phyloP scores from a whole-genome alignment of 2,888 invertebrate species.

The Sinopyrophorus schimmeli region DNA sequence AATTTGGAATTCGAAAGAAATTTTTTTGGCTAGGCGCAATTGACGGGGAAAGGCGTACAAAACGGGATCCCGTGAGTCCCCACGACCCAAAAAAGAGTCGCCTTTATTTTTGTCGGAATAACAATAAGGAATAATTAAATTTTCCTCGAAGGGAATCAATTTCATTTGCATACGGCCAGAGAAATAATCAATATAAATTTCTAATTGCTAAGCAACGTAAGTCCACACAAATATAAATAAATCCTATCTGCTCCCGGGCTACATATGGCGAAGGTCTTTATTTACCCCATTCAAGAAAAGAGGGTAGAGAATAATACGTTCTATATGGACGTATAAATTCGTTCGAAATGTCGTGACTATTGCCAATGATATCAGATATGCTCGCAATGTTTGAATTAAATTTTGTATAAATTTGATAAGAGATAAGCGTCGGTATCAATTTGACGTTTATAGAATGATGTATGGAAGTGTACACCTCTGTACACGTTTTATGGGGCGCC shows the following conservation, averaged over 20 bases:
- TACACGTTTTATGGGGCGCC: conserved; percentile 27
- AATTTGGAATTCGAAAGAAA: too few species aligned
- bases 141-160: conserved; percentile 28
- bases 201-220: conserved; percentile 53
- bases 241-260: conserved; percentile 27
- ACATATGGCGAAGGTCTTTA: conserved; percentile 30
- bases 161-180: conserved; percentile 46
- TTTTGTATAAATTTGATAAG: conserved; percentile 54
- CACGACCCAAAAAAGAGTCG: too few species aligned
- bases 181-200: conserved; percentile 48
- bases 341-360: conserved; percentile 48
- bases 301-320: conserved; percentile 27
- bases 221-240: conserved; percentile 49
- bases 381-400: conserved; percentile 52
- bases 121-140: conserved; percentile 25
- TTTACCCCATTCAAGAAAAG: conserved; percentile 28
- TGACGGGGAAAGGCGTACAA: too few species aligned
- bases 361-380: conserved; percentile 53
- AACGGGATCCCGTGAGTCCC: too few species aligned
- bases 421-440: conserved; percentile 49
- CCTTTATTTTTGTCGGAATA: too few species aligned
- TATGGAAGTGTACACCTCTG: conserved; percentile 31
- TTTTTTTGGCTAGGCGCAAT: too few species aligned
- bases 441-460: conserved; percentile 46
- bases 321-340: conserved; percentile 22